Percentiles rank a stretch among this genome's conserved stretches.
phyloP scores from a whole-genome alignment of 2,113 vertebrate genomes.

The Lamprologus sp. region DNA sequence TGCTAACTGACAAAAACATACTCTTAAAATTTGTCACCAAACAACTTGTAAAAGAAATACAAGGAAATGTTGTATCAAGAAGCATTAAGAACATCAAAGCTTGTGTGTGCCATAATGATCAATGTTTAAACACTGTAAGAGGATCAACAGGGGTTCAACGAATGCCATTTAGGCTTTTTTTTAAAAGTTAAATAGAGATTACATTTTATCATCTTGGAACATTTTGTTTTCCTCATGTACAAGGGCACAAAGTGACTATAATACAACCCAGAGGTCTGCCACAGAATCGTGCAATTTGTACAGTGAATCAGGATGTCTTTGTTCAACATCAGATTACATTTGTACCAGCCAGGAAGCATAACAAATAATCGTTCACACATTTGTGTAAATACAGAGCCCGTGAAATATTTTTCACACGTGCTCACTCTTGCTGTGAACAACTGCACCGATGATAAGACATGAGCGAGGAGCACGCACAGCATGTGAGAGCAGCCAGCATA shows the following conservation, averaged over 20 bases:
- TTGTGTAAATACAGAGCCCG: background rate
- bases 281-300: background rate
- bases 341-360: background rate
- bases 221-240: background rate
- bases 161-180: background rate
- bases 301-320: background rate
- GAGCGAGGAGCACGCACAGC: background rate
- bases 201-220: constrained; percentile 12
- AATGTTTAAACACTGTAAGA: background rate
- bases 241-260: constrained; percentile 2
- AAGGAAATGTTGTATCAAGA: background rate
- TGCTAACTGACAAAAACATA: background rate
- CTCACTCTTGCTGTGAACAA: background rate
- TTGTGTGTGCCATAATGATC: background rate
- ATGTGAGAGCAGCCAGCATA: constrained; percentile 30
- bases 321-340: background rate
- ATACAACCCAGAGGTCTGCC: background rate
- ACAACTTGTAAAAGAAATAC: background rate
- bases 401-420: background rate
- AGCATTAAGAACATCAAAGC: background rate
- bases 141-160: background rate
- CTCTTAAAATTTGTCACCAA: background rate
- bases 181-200: constrained; percentile 1
- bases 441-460: background rate
- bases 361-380: background rate